Base-by-base conservation (phyloP, 2,113 vertebrate species). In the Macaca nemestrina region DNA sequence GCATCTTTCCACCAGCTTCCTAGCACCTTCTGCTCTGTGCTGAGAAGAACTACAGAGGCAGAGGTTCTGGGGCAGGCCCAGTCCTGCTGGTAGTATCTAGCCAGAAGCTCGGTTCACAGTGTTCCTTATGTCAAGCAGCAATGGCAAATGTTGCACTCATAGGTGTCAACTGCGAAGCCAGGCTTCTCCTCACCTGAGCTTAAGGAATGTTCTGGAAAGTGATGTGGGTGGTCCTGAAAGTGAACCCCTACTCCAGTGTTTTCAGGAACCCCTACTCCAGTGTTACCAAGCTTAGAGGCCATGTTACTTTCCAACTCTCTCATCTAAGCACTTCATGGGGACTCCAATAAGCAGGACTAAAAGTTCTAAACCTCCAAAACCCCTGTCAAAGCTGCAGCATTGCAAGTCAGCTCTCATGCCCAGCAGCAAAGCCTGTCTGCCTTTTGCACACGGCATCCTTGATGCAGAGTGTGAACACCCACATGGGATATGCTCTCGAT, bases 311-410 rank as follows among this genome's bases (percentile, higher is more conserved):
- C 0, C 86, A 13, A 1, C 43, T 5, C 32, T 79, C 9, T 48
- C 45, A 81, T 78, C 40, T 23, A 25, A 73, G 45, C 17, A 45
- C 3, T 61, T 90, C 57, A 38, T 25, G 48, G n/a, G 92, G 70
- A 52, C 59, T 55, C 64, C 10, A 2, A 1, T 14, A 50, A 96
- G 38, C 82, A 92, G 73, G 38, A 86, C 27, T 73, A 59, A 76
- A 75, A 55, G 27, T 91, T 89, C 96, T 55, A 94, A 81, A 76
- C 94, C 96, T 82, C 86, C 18, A 25, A 94, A 50, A 35, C 82
- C 79, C 85, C 94, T 52, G 25, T 76, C 68, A 81, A 87, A 90
- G 95, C 83, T 85, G 13, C 32, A 45, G 38, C 2, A 20, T 14
- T 16, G 95, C 82, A 25, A 72, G n/a, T 84, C 94, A 90, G 72